Percentiles rank a stretch among this genome's conserved stretches.
Conservation (phyloP, 2,888 invertebrate species). For the Candidula unifasciata region DNA sequence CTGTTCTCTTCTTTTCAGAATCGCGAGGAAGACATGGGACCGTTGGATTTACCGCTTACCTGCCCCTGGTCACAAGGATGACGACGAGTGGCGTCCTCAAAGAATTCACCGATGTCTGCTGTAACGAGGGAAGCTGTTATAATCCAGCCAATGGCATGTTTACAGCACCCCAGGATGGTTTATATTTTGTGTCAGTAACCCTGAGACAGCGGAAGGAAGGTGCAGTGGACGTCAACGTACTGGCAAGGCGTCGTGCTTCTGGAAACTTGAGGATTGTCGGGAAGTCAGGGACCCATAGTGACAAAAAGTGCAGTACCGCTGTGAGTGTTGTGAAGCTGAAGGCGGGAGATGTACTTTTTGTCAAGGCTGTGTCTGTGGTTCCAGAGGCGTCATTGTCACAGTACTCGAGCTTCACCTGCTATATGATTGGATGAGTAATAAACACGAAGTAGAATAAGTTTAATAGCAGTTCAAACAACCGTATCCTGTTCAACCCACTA, state of each 20-base stretch:
- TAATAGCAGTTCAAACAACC: too few species aligned
- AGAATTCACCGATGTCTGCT: neutral
- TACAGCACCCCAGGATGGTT: slow-evolving; percentile 11
- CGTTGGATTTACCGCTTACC: neutral
- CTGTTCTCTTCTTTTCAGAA: neutral
- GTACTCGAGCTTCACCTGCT: slow-evolving; percentile 9
- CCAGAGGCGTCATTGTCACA: neutral
- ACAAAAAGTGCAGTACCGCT: neutral
- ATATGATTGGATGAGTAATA: neutral
- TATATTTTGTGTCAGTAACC: neutral
- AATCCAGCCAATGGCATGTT: neutral
- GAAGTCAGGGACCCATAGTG: neutral
- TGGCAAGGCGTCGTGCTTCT: neutral
- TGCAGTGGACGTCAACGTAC: neutral
- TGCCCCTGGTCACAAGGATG: neutral
- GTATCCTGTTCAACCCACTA: too few species aligned
- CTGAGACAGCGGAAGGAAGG: neutral
- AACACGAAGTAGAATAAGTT: too few species aligned
- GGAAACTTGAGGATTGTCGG: neutral
- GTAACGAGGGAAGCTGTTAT: neutral
- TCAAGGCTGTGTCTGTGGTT: neutral
- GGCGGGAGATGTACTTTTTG: slow-evolving; percentile 14
- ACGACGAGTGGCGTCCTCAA: neutral
- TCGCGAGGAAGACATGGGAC: neutral
- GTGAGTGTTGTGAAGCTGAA: neutral